phyloP scores from a whole-genome alignment of 2,113 vertebrate genomes.

The Propithecus coquereli region DNA sequence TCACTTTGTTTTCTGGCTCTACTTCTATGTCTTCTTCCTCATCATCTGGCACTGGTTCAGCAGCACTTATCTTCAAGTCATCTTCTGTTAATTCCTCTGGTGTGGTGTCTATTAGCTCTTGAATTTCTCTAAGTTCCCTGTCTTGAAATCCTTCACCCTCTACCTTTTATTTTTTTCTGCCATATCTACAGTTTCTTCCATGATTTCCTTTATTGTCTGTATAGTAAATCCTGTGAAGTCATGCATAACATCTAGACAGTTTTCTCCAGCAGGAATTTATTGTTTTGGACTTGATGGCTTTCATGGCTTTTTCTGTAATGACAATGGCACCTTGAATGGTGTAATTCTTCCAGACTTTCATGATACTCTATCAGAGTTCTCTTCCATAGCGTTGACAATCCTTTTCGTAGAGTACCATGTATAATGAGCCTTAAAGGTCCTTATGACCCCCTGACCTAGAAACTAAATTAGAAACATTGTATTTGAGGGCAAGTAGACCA shows the following conservation, averaged over 20 bases:
- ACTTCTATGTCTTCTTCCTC: background rate
- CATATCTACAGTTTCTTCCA: background rate
- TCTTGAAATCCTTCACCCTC: background rate
- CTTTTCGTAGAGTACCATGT: background rate
- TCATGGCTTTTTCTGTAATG: background rate
- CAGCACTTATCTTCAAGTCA: background rate
- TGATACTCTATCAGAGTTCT: background rate
- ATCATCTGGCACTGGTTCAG: background rate
- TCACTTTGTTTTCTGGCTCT: background rate
- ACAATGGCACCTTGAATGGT: background rate
- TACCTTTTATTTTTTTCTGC: background rate
- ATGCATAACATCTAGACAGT: background rate
- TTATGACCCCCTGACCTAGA: background rate
- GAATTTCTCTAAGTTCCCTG: background rate
- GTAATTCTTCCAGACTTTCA: background rate
- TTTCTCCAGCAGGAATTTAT: background rate
- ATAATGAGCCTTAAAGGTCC: background rate
- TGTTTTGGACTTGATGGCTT: background rate
- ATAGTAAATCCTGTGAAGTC: background rate
- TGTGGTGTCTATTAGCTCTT: background rate
- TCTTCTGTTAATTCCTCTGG: background rate
- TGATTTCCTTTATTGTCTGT: background rate
- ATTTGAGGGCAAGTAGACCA: background rate
- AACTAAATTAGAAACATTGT: background rate
- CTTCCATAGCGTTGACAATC: background rate